Evolutionary conservation across 2,888 invertebrate genomes (phyloP), one percentile per base, ranked within the genome.

Genomic region (Drepana falcataria): DNA sequence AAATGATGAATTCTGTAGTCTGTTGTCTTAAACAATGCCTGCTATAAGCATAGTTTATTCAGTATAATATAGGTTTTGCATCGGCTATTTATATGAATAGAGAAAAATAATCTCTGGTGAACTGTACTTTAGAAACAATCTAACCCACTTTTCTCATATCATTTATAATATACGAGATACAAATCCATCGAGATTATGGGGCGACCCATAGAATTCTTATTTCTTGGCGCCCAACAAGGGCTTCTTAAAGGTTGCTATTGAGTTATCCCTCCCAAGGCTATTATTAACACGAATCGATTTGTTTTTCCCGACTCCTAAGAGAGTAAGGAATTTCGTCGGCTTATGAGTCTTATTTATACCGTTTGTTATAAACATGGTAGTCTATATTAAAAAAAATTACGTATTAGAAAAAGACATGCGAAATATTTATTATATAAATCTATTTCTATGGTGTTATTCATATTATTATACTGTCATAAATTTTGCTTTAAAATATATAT

Each of bases 281-380:
- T n/a, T 49, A 5, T 35, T 41, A 47, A 49, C 2, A 35, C 44
- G 41, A 6, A 48, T 52, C 53, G 33, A 47, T 5, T 53, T 47
- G 35, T 49, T 55, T 55, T 52, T 37, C 57, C 47, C 51, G 47
- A 37, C 47, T 54, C 44, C 9, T 9, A 44, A 44, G 44, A 9
- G 44, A 9, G 9, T 44, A 9, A 44, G 9, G 44, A 44, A 47
- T 49, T 44, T 9, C 9, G 44, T 9, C 44, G 6, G 9, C 44
- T 44, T 51, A 48, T 47, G 52, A 52, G 48, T 57, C 58, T 53
- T 47, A 48, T 37, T 7, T 37, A 47, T 35, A 53, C 48, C 57
- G 55, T 56, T 47, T 48, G 52, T 44, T 21, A 44, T 44, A 3
- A 9, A 44, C 9, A 44, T 44, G 44, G 9, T 9, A 6, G 44